These are phyloP conservation scores for Clamator glandarius DNA, from an alignment of 2,797 vertebrate genomes.

Conservation along the genomic window DNA sequence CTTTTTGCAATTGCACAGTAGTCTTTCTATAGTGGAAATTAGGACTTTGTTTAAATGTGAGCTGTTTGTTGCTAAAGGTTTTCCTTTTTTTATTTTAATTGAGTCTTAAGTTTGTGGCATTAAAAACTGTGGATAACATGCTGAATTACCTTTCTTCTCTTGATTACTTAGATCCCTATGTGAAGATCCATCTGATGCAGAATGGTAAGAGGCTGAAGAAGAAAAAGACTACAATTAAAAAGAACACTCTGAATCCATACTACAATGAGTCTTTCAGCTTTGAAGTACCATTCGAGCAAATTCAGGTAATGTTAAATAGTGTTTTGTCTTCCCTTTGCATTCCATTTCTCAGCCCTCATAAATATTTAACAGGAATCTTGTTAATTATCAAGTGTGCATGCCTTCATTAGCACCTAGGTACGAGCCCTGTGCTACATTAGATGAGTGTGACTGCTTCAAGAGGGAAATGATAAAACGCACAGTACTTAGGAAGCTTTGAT, in stretches of 20 bases:
- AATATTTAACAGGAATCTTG: constrained; percentile 57
- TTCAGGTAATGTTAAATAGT: constrained; percentile 88
- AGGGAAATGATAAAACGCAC: constrained; percentile 46
- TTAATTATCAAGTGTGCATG: constrained; percentile 40
- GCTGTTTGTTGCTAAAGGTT: not conserved
- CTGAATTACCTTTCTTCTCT: not conserved
- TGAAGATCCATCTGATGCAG: constrained; percentile 99
- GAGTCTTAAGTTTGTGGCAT: not conserved
- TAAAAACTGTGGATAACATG: not conserved
- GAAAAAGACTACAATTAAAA: constrained; percentile 99
- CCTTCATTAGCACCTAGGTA: constrained; percentile 64
- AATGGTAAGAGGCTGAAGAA: constrained; percentile 99
- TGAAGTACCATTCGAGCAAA: constrained; percentile 99
- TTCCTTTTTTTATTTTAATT: not conserved
- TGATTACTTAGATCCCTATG: constrained; percentile 91
- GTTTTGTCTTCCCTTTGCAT: constrained; percentile 41
- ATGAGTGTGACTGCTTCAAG: constrained; percentile 59
- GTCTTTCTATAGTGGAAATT: not conserved
- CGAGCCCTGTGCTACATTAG: constrained; percentile 6
- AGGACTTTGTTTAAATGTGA: not conserved
- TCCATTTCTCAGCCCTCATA: constrained; percentile 45
- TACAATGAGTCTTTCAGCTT: constrained; percentile 99
- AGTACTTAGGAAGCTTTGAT: constrained; percentile 47
- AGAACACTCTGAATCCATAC: constrained; percentile 99
- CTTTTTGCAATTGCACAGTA: not conserved